Percentiles rank a stretch among this genome's conserved stretches.
These are phyloP conservation scores for Epirrita christyi DNA, from an alignment of 2,888 invertebrate genomes.

Conservation along the genomic window DNA sequence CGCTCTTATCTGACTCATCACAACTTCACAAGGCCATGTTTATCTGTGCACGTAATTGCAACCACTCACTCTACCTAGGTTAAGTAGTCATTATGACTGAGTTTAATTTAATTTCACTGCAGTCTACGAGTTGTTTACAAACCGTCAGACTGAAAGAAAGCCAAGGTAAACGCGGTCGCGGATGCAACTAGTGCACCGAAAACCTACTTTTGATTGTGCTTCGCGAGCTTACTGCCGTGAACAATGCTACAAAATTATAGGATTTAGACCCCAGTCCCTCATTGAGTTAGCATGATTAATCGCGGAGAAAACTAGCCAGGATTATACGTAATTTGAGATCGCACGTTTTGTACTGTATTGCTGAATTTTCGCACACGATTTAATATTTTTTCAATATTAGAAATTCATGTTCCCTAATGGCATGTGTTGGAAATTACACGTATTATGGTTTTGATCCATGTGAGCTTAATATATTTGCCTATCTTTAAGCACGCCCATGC, in stretches of 20 bases:
- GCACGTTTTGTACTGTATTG: slow-evolving; percentile 69
- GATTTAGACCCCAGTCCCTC: slow-evolving; percentile 69
- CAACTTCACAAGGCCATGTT: slow-evolving; percentile 41
- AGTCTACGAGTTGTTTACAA: slow-evolving; percentile 34
- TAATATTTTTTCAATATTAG: slow-evolving; percentile 59
- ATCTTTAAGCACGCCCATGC: slow-evolving; percentile 54
- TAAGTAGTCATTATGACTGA: slow-evolving; percentile 30
- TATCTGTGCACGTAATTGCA: slow-evolving; percentile 33
- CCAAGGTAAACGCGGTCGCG: slow-evolving; percentile 57
- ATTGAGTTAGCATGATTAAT: slow-evolving; percentile 79
- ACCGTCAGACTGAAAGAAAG: slow-evolving; percentile 52
- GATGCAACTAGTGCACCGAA: slow-evolving; percentile 69
- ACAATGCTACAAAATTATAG: slow-evolving; percentile 78
- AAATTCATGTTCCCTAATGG: slow-evolving; percentile 49
- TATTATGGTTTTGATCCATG: slow-evolving; percentile 56
- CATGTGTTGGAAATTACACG: slow-evolving; percentile 64
- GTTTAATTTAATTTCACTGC: slow-evolving; percentile 33
- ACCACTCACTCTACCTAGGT: slow-evolving; percentile 24
- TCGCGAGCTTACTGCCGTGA: slow-evolving; percentile 60
- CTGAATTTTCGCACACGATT: slow-evolving; percentile 65
- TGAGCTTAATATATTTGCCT: slow-evolving; percentile 56
- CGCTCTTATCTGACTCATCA: slow-evolving; percentile 42
- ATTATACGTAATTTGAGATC: slow-evolving; percentile 67
- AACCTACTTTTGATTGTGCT: slow-evolving; percentile 74
- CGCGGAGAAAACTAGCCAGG: slow-evolving; percentile 71